These are phyloP conservation scores for Eilema depressum DNA, from an alignment of 2,888 invertebrate species.

Conservation along the genomic window DNA sequence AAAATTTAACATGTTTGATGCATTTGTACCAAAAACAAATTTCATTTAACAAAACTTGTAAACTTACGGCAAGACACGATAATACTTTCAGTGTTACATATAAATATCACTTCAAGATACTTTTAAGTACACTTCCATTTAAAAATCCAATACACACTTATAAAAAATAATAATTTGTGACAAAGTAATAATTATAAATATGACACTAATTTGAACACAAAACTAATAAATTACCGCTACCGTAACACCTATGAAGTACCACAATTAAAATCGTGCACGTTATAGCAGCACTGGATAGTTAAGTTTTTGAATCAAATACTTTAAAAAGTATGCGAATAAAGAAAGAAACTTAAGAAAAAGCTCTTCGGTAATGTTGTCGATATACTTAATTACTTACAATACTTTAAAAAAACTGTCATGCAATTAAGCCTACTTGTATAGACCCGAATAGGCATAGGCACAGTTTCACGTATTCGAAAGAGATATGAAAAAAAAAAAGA, in stretches of 20 bases:
- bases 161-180: conserved; percentile 70
- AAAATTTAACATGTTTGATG: conserved; percentile 8
- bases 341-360: background rate
- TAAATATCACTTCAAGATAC: conserved; percentile 61
- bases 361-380: no score
- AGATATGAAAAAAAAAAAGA: background rate
- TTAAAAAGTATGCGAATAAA: background rate
- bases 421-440: no score
- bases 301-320: conserved; percentile 39
- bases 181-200: conserved; percentile 72
- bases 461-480: background rate
- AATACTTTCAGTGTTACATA: conserved; percentile 67
- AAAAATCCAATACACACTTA: conserved; percentile 47
- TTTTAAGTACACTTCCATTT: conserved; percentile 55
- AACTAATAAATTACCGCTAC: conserved; percentile 66
- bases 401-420: no score
- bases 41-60: conserved; percentile 37
- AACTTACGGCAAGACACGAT: conserved; percentile 69
- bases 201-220: conserved; percentile 86
- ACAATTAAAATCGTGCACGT: conserved; percentile 50
- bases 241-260: conserved; percentile 42
- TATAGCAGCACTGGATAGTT: conserved; percentile 45
- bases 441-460: background rate
- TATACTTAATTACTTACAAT: no score
- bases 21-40: conserved; percentile 13